Conservation (phyloP, 2,797 vertebrate genomes). For the Pteropus rufus region DNA sequence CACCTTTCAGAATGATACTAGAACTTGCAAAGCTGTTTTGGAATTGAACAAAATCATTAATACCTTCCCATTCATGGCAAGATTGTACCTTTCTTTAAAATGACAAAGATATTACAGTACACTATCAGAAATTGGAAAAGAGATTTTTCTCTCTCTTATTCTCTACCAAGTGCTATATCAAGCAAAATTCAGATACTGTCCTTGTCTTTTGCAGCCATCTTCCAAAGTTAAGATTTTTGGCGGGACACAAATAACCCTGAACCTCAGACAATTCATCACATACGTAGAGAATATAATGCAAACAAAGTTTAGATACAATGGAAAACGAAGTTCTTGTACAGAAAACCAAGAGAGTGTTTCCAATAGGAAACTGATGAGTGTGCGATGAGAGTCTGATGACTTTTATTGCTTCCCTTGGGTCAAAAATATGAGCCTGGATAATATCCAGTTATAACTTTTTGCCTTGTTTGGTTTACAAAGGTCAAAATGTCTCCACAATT, state of each 20-base stretch:
- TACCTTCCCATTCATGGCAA: neutral
- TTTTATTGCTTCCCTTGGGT: neutral
- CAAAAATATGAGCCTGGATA: neutral
- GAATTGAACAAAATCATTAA: neutral
- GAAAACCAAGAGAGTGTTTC: neutral
- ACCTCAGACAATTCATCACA: neutral
- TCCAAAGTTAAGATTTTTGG: neutral
- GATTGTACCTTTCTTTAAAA: neutral
- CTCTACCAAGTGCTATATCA: neutral
- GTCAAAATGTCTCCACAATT: neutral
- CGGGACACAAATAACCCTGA: neutral
- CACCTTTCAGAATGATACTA: neutral
- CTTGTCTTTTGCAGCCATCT: neutral
- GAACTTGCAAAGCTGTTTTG: neutral
- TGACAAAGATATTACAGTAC: neutral
- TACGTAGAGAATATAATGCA: neutral
- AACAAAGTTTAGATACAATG: neutral
- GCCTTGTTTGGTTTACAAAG: neutral
- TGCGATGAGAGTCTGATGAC: neutral
- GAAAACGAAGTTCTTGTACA: neutral
- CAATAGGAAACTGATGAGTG: neutral
- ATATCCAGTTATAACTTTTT: neutral
- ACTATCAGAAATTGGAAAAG: neutral
- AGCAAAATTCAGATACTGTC: neutral
- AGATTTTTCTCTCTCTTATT: neutral